Evolutionary conservation across 1,140 invertebrate species (phyloP), one percentile per base, ranked within the genome.

Genomic region (Maniola jurtina): DNA sequence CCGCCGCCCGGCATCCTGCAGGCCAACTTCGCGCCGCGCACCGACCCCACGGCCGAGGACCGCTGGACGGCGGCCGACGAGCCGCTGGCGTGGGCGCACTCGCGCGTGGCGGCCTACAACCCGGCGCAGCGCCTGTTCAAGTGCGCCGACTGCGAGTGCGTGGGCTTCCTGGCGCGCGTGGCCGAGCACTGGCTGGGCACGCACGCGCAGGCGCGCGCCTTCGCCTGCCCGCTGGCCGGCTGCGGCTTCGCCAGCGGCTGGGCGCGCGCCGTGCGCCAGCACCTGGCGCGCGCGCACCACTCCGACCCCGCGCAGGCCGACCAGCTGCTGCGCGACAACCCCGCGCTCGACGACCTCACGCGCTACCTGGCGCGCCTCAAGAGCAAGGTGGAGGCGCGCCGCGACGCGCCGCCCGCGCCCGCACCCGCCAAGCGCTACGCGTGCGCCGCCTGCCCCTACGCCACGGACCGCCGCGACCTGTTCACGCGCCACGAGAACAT

Each of bases 401-500:
- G 77, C 78, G 66, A 79, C 50, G 73, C 73, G 57, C 71, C 71
- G 65, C 14, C 57, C 47, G 70, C 64, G 35, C 48, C 58, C 13
- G 71, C 86, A 63, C 80, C 74, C 54, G 80, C 80, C 75, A 97
- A 97, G 89, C 93, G 96, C 10, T 98, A 98, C 84, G 95, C 93
- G 33, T 98, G 97, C 89, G 94, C 92, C 6, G 95, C 95, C 77
- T 98, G 97, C 84, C 95, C 96, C 1, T 98, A 98, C 83, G 95
- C 96, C 0, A 98, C 97, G 0, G 97, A 99, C 83, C 93, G 98
- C 7, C 92, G 97, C 61, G 98, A 99, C 90, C 93, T 99, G 55
- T 99, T 97, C 84, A 98, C 97, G 2, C 93, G 98, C 6, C 98
- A 99, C 89, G 97, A 99, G 91, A 98, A 98, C 79, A 99, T 99